Evolutionary conservation across 2,113 vertebrate genomes (phyloP), one percentile per base, ranked within the genome.

Genomic region (Acinonyx jubatus): DNA sequence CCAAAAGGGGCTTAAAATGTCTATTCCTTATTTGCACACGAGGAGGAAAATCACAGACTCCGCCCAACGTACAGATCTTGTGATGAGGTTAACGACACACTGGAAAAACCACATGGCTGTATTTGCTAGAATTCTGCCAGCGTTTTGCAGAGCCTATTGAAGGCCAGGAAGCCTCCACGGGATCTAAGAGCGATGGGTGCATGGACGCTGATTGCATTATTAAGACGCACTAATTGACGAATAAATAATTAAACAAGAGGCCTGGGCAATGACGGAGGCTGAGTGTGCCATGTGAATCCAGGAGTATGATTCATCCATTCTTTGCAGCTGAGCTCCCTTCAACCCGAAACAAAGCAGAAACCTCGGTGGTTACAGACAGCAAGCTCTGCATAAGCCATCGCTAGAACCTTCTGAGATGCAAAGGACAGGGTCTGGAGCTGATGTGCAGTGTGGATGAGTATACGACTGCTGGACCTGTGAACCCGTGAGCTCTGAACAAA

Each of bases 11-110:
- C 61, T 85, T 92, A 14, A 96, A 92, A 92, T 79, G 14, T 74
- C n/a, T 89, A 38, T 79, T 74, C 45, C 45, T 93, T 74, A 65
- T 97, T 95, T 92, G 38, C 55, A 93, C 5, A 97, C 66, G 87
- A 96, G 48, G 25, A 21, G 89, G 52, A 80, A 68, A 52, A 66
- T 52, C 1, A 3, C 61, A 88, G 79, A 52, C 45, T 66, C 5
- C 63, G 27, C 69, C 63, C 41, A 69, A 93, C 52, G 57, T 89
- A 31, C 3, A 19, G 73, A 94, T 86, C 68, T 38, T 33, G 6
- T 36, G 11, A 69, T 88, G 31, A 84, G 38, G 15, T 84, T 85
- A 76, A 91, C 65, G 25, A 94, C 50, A 79, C 36, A 69, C 21
- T 7, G 66, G 63, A 9, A 94, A 90, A 91, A 81, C 57, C 57